Percentiles rank a stretch among this genome's conserved stretches.
Evolutionary conservation across 2,888 invertebrate species (phyloP).

Genomic region (Mesodorylaimus sp.): DNA sequence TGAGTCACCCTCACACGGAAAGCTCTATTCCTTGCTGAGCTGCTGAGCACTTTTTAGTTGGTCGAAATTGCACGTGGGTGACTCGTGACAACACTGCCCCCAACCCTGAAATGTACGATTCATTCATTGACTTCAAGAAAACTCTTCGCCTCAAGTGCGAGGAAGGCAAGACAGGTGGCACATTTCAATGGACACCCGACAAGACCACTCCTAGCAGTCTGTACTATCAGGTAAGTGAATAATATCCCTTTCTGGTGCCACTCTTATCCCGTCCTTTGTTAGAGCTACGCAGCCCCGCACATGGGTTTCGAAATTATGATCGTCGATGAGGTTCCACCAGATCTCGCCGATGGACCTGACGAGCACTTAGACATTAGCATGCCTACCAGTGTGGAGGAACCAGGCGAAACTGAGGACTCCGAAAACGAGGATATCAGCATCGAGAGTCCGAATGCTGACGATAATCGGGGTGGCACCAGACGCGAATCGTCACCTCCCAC

Average conservation of each 20-base stretch:
- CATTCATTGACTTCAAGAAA: slow-evolving; percentile 66
- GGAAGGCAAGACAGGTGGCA: slow-evolving; percentile 29
- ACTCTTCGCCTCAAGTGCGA: slow-evolving; percentile 52
- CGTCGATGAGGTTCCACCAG: slow-evolving; percentile 45
- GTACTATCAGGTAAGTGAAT: slow-evolving; percentile 43
- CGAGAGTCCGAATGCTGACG: too few species aligned
- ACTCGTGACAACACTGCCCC: slow-evolving; percentile 49
- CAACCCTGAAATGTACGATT: slow-evolving; percentile 54
- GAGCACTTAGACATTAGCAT: too few species aligned
- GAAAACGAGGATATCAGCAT: too few species aligned
- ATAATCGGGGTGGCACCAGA: too few species aligned
- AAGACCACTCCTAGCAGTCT: slow-evolving; percentile 64
- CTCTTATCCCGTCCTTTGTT: too few species aligned
- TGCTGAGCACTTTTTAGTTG: too few species aligned
- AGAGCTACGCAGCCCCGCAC: slow-evolving; percentile 75
- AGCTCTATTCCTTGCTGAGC: too few species aligned
- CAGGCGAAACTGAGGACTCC: too few species aligned
- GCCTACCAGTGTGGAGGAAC: too few species aligned
- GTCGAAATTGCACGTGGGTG: slow-evolving; percentile 55
- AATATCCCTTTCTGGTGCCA: slow-evolving; percentile 4
- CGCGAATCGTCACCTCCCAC: too few species aligned
- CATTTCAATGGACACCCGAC: slow-evolving; percentile 55
- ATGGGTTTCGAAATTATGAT: slow-evolving; percentile 88
- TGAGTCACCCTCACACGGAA: too few species aligned
- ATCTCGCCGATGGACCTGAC: slow-evolving; percentile 19